Evolutionary conservation across 2,888 invertebrate species (phyloP), one percentile per base, ranked within the genome.

Genomic region (Mamestra brassicae): DNA sequence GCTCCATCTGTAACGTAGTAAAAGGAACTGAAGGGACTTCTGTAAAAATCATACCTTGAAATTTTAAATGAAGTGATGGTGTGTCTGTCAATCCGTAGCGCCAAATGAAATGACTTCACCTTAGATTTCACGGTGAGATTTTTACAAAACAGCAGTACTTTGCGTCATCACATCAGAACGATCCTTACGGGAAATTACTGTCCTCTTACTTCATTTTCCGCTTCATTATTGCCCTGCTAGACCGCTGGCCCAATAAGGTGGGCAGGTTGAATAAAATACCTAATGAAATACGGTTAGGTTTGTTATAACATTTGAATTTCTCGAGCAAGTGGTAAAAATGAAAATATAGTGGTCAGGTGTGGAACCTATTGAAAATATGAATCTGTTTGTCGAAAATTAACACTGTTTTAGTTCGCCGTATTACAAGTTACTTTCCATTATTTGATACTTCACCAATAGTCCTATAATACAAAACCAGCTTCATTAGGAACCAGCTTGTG

Each of bases 1-100:
- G 54, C 61, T 85, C 85, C 62, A 61, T n/a, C 86, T 86, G 75
- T 54, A 86, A 83, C 8, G 17, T 52, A 42, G 3, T 62, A 42
- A 54, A 0, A 11, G 4, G 2, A 58, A 62, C 54, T 66, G 11
- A 36, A 45, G 17, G 0, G 10, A 8, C 8, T 38, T 42, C 38
- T 38, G 60, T 38, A 38, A 17, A 38, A 1, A 2, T 60, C 17
- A 15, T 7, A 60, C 38, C 38, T 4, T n/a, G 60, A n/a, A 10
- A 42, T 3, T 3, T 6, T 15, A 58, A 1, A 8, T 36, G 7
- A 38, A 38, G 10, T 42, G 10, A 38, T 17, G 7, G 13, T n/a
- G 10, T 42, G n/a, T n/a, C n/a, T 60, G 17, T 38, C 38, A 60
- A 60, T 10, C 15, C 13, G 7, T 36, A 36, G 15, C 36, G 13